Evolutionary conservation across 2,113 vertebrate species (phyloP).

Genomic region (Sminthopsis crassicaudata): DNA sequence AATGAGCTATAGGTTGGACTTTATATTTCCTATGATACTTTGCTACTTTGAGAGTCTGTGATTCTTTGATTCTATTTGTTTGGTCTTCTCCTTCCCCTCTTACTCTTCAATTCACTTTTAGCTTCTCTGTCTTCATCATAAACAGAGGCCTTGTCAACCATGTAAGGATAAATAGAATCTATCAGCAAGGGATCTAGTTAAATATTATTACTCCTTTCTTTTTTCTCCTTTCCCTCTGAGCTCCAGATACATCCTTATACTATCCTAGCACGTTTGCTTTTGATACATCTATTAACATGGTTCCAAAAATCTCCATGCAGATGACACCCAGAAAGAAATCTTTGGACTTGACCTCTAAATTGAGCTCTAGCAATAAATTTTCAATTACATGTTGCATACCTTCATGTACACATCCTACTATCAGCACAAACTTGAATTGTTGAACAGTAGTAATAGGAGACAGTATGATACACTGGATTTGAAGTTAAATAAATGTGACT

Average conservation of each 20-base stretch:
- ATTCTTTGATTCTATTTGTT: background rate
- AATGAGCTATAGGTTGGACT: background rate
- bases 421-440: background rate
- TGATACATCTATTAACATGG: background rate
- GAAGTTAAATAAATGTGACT: background rate
- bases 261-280: background rate
- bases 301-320: background rate
- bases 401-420: background rate
- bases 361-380: background rate
- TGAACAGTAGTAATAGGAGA: background rate
- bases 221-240: background rate
- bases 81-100: background rate
- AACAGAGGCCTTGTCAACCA: background rate
- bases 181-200: background rate
- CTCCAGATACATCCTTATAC: background rate
- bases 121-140: background rate
- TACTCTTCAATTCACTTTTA: background rate
- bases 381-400: background rate
- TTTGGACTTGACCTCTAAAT: background rate
- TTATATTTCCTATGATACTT: background rate
- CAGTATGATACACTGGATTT: background rate
- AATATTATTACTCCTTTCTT: background rate
- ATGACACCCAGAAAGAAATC: background rate
- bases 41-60: background rate
- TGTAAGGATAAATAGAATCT: background rate